Evolutionary conservation across 2,888 invertebrate species (phyloP).

Genomic region (Aelia acuminata): DNA sequence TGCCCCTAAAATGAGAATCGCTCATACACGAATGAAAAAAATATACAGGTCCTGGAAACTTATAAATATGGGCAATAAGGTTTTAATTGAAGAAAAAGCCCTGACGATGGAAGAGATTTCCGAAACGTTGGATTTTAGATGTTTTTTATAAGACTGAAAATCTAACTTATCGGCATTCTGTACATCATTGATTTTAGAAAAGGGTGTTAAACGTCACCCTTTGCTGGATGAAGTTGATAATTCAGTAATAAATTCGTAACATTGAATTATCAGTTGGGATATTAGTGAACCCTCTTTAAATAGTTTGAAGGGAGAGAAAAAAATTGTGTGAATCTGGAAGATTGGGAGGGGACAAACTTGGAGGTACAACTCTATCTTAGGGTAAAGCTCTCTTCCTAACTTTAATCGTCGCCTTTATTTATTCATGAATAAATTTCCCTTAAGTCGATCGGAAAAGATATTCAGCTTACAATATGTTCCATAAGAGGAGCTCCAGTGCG

Average conservation of each 20-base stretch:
- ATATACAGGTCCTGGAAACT: too few species aligned
- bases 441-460: slow-evolving; percentile 27
- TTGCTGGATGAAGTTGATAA: neutral
- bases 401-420: slow-evolving; percentile 30
- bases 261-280: slow-evolving; percentile 38
- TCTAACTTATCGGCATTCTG: slow-evolving; percentile 19
- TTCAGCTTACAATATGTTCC: neutral
- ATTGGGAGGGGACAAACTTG: neutral
- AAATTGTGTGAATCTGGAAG: slow-evolving; percentile 27
- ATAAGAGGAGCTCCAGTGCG: neutral
- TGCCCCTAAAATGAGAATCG: too few species aligned
- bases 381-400: slow-evolving; percentile 27
- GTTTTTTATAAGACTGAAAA: too few species aligned
- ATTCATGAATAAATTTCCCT: slow-evolving; percentile 38
- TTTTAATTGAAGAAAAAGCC: too few species aligned
- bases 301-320: slow-evolving; percentile 14
- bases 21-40: too few species aligned
- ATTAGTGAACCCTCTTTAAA: slow-evolving; percentile 20
- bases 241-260: slow-evolving; percentile 27
- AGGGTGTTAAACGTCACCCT: neutral
- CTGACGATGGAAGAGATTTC: too few species aligned
- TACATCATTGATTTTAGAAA: neutral
- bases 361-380: neutral
- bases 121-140: too few species aligned
- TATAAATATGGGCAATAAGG: too few species aligned